phyloP scores from a whole-genome alignment of 2,888 invertebrate genomes.

The Lepas anatifera region DNA sequence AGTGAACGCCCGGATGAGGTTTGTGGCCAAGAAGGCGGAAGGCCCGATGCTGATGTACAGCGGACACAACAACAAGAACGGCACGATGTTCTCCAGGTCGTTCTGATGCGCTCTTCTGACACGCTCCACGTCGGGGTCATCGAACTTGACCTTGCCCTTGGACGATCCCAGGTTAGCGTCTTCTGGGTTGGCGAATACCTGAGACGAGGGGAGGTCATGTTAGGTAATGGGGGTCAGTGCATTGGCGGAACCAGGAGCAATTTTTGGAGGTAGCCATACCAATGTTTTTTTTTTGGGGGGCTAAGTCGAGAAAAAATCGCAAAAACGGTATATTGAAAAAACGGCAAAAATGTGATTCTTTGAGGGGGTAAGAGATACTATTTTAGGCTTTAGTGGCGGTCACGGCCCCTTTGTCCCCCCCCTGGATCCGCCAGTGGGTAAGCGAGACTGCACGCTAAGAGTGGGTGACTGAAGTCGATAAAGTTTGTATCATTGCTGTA shows the following conservation, averaged over 20 bases:
- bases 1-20: not conserved
- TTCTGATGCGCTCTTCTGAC: constrained; percentile 50
- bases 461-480: not conserved
- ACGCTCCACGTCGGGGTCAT: constrained; percentile 42
- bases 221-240: too few relatives aligned
- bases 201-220: not conserved
- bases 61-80: constrained; percentile 48
- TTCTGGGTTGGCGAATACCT: constrained; percentile 45
- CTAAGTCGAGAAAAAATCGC: too few relatives aligned
- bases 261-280: too few relatives aligned
- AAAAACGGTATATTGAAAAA: too few relatives aligned
- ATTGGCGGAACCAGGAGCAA: too few relatives aligned
- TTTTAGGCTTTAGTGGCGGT: too few relatives aligned
- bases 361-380: too few relatives aligned
- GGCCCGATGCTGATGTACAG: constrained; percentile 50
- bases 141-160: constrained; percentile 26
- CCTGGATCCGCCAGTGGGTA: too few relatives aligned
- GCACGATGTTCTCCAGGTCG: constrained; percentile 56
- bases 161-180: constrained; percentile 34
- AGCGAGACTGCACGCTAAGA: not conserved
- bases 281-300: too few relatives aligned
- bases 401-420: too few relatives aligned
- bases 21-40: constrained; percentile 37
- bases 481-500: too few relatives aligned
- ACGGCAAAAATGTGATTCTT: too few relatives aligned